Conservation (phyloP, 1,140 invertebrate species). For the Pogonomyrmex barbatus region DNA sequence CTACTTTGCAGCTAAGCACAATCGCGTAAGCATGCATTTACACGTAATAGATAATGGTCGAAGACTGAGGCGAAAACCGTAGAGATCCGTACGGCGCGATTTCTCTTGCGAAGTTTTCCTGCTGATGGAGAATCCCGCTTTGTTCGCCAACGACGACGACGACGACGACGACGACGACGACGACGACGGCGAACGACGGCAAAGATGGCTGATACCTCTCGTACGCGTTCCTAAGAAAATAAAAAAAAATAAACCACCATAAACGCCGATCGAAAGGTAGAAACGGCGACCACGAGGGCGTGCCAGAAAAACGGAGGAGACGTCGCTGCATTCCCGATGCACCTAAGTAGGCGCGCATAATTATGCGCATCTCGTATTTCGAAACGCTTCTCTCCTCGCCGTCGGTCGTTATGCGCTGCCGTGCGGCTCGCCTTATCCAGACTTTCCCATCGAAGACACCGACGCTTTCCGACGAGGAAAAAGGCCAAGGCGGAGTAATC, state of each 20-base stretch:
- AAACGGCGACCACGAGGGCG: conserved; percentile 56
- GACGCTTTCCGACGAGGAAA: conserved; percentile 50
- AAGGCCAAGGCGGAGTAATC: conserved; percentile 45
- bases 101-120: conserved; percentile 44
- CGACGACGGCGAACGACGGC: neutral
- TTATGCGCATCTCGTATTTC: conserved; percentile 77
- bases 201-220: neutral
- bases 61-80: conserved; percentile 10
- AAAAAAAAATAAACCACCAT: neutral
- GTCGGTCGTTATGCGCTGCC: conserved; percentile 43
- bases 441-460: conserved; percentile 58
- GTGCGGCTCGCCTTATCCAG: conserved; percentile 52
- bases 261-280: conserved; percentile 67
- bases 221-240: neutral
- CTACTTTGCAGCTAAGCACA: conserved; percentile 22
- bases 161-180: neutral
- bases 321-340: conserved; percentile 73
- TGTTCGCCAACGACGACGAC: neutral
- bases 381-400: conserved; percentile 66
- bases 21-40: conserved; percentile 12
- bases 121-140: conserved; percentile 27
- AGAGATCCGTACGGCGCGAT: neutral
- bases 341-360: conserved; percentile 75
- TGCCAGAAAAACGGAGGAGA: conserved; percentile 71
- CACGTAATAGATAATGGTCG: conserved; percentile 12